These are phyloP conservation scores for Trachurus trachurus DNA, from an alignment of 2,797 vertebrate genomes.

Conservation along the genomic window DNA sequence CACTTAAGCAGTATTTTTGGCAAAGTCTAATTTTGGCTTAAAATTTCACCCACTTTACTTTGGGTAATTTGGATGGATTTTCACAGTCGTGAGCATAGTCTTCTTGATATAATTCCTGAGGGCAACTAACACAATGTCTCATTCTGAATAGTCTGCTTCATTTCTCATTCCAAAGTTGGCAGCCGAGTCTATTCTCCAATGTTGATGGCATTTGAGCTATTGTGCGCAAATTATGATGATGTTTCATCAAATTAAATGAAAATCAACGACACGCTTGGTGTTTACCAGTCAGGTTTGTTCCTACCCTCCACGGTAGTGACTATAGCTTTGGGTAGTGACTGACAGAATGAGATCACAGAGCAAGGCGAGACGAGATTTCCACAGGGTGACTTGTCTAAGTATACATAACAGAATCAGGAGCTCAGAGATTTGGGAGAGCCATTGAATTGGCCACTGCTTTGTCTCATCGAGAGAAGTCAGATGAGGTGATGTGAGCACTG, in stretches of 20 bases:
- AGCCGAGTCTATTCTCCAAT: not conserved
- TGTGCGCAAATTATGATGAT: not conserved
- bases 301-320: not conserved
- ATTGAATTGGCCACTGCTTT: not conserved
- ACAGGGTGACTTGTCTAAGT: not conserved
- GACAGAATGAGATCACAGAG: conserved; percentile 10
- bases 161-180: not conserved
- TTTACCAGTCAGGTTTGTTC: conserved; percentile 7
- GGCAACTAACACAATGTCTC: not conserved
- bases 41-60: not conserved
- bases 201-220: too few relatives aligned
- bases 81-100: not conserved
- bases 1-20: conserved; percentile 13
- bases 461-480: conserved; percentile 18
- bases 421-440: conserved; percentile 4
- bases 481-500: conserved; percentile 36
- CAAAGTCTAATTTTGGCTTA: conserved; percentile 15
- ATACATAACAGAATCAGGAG: not conserved
- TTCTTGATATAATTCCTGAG: not conserved
- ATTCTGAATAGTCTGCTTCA: not conserved
- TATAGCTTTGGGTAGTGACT: not conserved
- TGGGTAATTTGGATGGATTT: conserved; percentile 6
- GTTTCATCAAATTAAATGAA: conserved; percentile 31
- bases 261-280: not conserved
- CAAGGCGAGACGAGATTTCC: not conserved